Conservation (phyloP, 2,797 vertebrate genomes). For the Pelochelys cantorii region DNA sequence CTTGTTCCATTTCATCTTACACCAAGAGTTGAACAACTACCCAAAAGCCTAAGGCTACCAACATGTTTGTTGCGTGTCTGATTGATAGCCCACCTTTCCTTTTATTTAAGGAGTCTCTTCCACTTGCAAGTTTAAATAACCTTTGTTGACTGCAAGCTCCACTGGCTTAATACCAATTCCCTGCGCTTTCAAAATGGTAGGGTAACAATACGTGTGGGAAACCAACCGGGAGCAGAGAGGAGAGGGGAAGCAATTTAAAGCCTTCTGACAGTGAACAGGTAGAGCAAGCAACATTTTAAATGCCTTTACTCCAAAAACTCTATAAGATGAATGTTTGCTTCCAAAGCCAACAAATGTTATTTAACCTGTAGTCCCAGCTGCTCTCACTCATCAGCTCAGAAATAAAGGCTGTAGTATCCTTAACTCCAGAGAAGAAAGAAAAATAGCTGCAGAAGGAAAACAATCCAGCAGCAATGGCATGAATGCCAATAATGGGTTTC, state of each 20-base stretch:
- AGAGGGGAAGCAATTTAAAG: neutral
- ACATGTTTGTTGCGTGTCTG: rapidly evolving
- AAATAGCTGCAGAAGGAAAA: neutral
- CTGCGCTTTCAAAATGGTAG: neutral
- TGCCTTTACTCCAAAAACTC: neutral
- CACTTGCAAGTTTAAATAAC: neutral
- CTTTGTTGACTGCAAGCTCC: neutral
- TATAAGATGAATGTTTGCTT: neutral
- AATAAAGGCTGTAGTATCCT: neutral
- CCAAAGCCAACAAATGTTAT: neutral
- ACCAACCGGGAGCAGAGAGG: neutral
- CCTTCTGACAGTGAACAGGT: neutral
- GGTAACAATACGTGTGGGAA: neutral
- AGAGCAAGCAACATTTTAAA: neutral
- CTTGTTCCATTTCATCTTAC: neutral
- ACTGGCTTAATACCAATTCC: rapidly evolving
- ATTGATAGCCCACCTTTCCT: neutral
- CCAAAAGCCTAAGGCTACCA: neutral
- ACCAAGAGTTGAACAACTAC: neutral
- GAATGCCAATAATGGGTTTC: neutral
- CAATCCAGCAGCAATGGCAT: rapidly evolving
- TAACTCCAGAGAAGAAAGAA: neutral
- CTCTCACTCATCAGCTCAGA: neutral
- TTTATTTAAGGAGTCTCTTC: rapidly evolving
- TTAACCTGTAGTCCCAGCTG: neutral